Evolutionary conservation across 2,113 vertebrate genomes (phyloP), one percentile per base, ranked within the genome.

Genomic region (Brachypodius melanocephalos): DNA sequence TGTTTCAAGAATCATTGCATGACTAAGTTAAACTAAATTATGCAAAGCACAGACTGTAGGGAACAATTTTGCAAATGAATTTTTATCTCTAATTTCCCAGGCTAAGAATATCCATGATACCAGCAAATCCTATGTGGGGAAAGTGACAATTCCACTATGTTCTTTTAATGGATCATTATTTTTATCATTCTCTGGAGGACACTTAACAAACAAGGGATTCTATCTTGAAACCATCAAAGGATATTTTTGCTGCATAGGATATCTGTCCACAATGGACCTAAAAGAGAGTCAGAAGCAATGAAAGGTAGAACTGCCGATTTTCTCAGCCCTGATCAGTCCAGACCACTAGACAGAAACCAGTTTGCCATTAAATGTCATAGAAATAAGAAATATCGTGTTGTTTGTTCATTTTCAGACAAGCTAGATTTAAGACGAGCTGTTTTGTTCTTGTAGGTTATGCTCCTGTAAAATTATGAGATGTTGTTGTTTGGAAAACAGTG

Each of bases 1-100:
- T 66, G 14, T 91, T 93, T 73, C 88, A 88, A 65, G 74, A 88
- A 93, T 65, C 58, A 31, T 77, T 67, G 51, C 43, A 80, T 80
- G 49, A 90, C 29, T 83, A 92, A 31, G 38, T 88, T 80, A 88
- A 85, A 80, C 18, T 8, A 93, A 90, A 83, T 83, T 94, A 92
- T 93, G 83, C 67, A 82, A 94, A 91, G 5, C 48, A 88, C 28
- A 66, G 46, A 83, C 61, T 51, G 21, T 59, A 74, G 83, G 59
- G 63, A 93, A 63, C 17, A 88, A 58, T 96, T 85, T 88, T 90
- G 59, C 46, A 93, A 90, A 92, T 90, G 1, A 86, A 71, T 51
- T 88, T 90, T 90, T 61, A 46, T 71, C 79, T 58, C 17, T 84
- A 51, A 77, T 88, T 93, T 93, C 16, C 32, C 58, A 38, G 17